Evolutionary conservation across 1,140 invertebrate genomes (phyloP).

Genomic region (Saccostrea cuccullata): DNA sequence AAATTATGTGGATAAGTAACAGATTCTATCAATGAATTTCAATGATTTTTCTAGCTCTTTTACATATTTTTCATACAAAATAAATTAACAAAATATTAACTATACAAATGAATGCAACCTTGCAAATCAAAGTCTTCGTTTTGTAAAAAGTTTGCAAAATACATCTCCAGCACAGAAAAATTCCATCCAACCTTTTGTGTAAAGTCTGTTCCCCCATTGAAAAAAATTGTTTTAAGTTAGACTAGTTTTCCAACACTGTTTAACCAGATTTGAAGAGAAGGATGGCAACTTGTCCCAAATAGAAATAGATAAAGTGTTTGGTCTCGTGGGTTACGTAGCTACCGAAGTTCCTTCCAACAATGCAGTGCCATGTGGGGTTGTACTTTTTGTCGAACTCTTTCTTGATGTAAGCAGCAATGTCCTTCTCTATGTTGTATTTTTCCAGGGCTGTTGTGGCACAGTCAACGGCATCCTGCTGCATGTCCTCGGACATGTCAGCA

Average conservation of each 20-base stretch:
- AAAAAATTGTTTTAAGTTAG: not conserved
- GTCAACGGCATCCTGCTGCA: constrained; percentile 99
- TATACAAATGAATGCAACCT: not conserved
- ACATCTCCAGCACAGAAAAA: not conserved
- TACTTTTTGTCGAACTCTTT: constrained; percentile 99
- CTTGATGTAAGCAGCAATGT: constrained; percentile 98
- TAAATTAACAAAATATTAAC: not conserved
- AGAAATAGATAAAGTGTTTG: constrained; percentile 94
- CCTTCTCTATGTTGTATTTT: constrained; percentile 99
- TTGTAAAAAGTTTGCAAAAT: not conserved
- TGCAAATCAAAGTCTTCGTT: not conserved
- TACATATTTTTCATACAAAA: constrained; percentile 9
- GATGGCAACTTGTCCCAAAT: constrained; percentile 68
- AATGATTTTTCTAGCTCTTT: not conserved
- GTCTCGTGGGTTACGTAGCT: constrained; percentile 98
- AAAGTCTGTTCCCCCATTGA: not conserved
- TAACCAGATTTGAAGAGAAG: constrained; percentile 70
- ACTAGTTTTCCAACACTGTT: not conserved
- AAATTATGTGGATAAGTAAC: not conserved
- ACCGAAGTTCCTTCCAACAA: constrained; percentile 95
- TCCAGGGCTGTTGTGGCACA: constrained; percentile 98
- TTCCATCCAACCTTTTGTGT: not conserved
- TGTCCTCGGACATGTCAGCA: constrained; percentile 99
- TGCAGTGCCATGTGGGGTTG: constrained; percentile 98
- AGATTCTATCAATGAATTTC: not conserved